phyloP scores from a whole-genome alignment of 2,113 vertebrate genomes.

The Tursiops truncatus region DNA sequence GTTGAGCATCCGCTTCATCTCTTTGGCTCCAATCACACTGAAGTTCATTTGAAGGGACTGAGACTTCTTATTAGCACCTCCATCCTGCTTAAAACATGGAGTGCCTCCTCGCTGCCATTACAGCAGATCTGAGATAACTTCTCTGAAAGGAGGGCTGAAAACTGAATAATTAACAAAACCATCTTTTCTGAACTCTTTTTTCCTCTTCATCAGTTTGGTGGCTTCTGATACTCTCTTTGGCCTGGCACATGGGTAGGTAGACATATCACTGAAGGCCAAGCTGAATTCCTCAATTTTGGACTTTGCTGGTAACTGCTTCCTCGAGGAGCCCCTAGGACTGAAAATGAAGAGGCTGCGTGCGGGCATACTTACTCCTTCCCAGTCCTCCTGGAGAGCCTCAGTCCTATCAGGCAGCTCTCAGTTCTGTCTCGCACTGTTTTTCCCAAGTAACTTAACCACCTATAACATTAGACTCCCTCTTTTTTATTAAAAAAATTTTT shows the following conservation, averaged over 20 bases:
- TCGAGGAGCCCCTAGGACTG: background rate
- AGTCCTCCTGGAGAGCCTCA: background rate
- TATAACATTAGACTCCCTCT: background rate
- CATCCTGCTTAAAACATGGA: slow-evolving; percentile 1
- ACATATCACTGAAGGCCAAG: background rate
- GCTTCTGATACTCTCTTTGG: background rate
- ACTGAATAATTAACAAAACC: slow-evolving; percentile 36
- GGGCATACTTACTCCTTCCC: background rate
- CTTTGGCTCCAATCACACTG: background rate
- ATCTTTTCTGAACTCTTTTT: background rate
- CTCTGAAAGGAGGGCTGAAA: background rate
- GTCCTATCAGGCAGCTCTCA: background rate
- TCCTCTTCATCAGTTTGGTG: background rate
- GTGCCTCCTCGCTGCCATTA: background rate
- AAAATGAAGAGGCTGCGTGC: background rate
- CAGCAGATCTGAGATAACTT: background rate
- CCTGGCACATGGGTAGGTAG: background rate
- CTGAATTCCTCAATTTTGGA: background rate
- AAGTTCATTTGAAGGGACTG: slow-evolving; percentile 27
- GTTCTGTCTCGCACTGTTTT: background rate
- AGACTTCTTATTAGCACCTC: slow-evolving; percentile 4
- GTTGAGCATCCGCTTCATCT: background rate
- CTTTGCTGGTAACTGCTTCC: background rate
- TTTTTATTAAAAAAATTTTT: background rate
- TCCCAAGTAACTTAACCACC: background rate